phyloP scores from a whole-genome alignment of 2,888 invertebrate genomes.

The Leptopterna dolabrata region DNA sequence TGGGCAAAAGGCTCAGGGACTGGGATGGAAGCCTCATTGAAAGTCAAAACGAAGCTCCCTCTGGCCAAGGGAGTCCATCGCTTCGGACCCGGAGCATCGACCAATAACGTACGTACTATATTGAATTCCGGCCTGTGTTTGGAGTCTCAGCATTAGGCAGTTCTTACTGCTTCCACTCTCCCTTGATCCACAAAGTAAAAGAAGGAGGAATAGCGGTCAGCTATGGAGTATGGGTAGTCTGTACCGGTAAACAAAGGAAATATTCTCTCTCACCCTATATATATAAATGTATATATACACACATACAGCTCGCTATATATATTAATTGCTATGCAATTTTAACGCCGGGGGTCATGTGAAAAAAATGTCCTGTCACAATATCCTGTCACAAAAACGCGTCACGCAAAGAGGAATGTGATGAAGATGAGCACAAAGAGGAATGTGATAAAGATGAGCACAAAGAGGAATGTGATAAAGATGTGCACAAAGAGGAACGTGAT shows the following conservation, averaged over 20 bases:
- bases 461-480: too few relatives aligned
- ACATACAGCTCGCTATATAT: too few relatives aligned
- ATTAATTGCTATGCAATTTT: too few relatives aligned
- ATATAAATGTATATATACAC: too few relatives aligned
- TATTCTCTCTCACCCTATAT: too few relatives aligned
- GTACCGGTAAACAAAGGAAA: background rate
- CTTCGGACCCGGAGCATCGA: background rate
- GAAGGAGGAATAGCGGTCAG: background rate
- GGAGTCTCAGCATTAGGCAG: slow-evolving; percentile 12
- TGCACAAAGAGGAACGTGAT: too few relatives aligned
- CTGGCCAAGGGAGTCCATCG: background rate
- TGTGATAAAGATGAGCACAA: too few relatives aligned
- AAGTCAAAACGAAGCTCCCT: slow-evolving; percentile 29
- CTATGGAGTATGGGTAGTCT: background rate
- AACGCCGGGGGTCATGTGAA: too few relatives aligned
- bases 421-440: too few relatives aligned
- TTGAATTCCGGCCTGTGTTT: background rate
- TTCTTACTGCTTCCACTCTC: background rate
- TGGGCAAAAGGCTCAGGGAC: background rate
- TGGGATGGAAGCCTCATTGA: background rate
- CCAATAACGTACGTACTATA: slow-evolving; percentile 9
- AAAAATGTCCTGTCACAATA: too few relatives aligned
- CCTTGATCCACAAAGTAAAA: background rate
- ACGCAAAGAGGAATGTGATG: too few relatives aligned
- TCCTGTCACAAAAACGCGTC: too few relatives aligned